Conservation (phyloP, 2,113 vertebrate species). For the Corythoichthys haematopterus region DNA sequence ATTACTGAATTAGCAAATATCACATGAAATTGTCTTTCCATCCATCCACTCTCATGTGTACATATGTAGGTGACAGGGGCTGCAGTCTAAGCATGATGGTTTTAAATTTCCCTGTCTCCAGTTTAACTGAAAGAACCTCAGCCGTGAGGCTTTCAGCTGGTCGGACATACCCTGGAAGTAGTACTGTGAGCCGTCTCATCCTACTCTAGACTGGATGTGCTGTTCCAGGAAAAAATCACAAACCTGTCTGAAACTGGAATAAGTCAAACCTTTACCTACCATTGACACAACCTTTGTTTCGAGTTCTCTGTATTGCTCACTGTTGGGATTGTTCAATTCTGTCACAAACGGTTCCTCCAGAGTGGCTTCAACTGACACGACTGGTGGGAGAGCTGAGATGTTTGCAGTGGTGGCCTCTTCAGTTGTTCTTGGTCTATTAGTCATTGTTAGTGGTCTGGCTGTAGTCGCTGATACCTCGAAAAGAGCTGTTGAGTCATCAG, state of each 20-base stretch:
- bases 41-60: background rate
- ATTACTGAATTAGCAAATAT: background rate
- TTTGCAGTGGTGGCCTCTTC: background rate
- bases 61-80: background rate
- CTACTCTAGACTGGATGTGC: background rate
- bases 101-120: background rate
- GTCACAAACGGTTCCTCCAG: constrained; percentile 3
- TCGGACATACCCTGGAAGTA: background rate
- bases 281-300: background rate
- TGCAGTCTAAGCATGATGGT: background rate
- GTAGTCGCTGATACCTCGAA: background rate
- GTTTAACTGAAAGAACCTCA: background rate
- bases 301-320: constrained; percentile 1
- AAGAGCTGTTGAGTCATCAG: background rate
- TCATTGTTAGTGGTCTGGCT: background rate
- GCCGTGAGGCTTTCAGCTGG: background rate
- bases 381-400: background rate
- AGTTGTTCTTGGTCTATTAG: background rate
- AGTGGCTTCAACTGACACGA: background rate
- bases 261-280: background rate
- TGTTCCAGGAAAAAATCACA: background rate
- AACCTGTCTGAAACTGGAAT: background rate
- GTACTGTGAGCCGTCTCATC: background rate
- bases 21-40: background rate
- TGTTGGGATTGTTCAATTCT: background rate